Evolutionary conservation across 2,113 vertebrate species (phyloP).

Genomic region (Marmota flaviventris): DNA sequence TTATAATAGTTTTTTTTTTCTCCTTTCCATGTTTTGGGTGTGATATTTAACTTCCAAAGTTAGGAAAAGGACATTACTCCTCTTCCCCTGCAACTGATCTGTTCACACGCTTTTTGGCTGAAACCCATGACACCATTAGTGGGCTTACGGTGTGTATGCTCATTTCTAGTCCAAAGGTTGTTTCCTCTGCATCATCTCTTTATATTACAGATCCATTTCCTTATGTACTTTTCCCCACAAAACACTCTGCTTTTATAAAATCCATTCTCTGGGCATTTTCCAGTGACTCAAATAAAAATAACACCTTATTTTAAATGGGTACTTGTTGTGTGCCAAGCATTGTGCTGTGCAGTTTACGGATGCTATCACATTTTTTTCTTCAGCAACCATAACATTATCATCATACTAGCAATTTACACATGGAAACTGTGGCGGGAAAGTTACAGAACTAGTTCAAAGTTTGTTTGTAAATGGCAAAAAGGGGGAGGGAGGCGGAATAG

Average conservation of each 20-base stretch:
- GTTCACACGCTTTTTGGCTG: not conserved
- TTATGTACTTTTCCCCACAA: not conserved
- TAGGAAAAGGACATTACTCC: not conserved
- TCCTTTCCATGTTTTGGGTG: not conserved
- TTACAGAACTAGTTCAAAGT: conserved; percentile 4
- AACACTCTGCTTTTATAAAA: not conserved
- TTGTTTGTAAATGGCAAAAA: not conserved
- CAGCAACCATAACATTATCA: not conserved
- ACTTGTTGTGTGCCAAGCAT: not conserved
- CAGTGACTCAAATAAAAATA: conserved; percentile 21
- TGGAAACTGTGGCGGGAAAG: not conserved
- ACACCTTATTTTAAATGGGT: not conserved
- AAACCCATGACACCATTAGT: not conserved
- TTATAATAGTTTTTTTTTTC: not conserved
- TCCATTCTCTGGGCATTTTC: not conserved
- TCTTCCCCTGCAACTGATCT: not conserved
- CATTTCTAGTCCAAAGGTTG: not conserved
- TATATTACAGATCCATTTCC: conserved; percentile 25
- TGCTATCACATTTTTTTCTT: not conserved
- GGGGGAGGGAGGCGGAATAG: no score
- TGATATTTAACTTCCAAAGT: conserved; percentile 12
- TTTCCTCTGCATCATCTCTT: conserved; percentile 60
- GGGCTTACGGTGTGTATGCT: not conserved
- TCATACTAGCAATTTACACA: not conserved
- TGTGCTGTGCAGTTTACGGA: not conserved